These are phyloP conservation scores for Melieria picta DNA, from an alignment of 2,888 invertebrate species.

Conservation along the genomic window DNA sequence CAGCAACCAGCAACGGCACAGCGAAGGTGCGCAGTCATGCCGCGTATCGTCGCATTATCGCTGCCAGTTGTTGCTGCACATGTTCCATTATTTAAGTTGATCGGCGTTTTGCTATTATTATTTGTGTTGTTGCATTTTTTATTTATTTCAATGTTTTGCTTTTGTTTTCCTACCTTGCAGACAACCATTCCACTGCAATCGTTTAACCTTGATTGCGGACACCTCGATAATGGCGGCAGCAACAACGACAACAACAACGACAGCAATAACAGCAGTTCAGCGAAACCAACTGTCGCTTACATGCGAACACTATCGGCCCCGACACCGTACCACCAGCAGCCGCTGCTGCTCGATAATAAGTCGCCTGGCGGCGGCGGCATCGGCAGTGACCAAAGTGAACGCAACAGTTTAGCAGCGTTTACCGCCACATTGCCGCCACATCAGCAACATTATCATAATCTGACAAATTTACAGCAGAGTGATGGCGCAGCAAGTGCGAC, in stretches of 20 bases:
- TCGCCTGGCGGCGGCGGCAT: conserved; percentile 35
- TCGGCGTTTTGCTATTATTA: conserved; percentile 13
- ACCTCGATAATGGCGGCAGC: conserved; percentile 49
- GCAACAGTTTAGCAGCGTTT: conserved; percentile 50
- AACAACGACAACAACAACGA: conserved; percentile 35
- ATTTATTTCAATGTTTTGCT: conserved; percentile 9
- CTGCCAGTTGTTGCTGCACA: conserved; percentile 31
- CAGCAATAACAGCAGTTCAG: conserved; percentile 38
- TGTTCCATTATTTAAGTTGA: conserved; percentile 20
- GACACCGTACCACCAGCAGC: conserved; percentile 46
- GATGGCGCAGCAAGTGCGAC: conserved; percentile 31
- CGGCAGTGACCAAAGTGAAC: conserved; percentile 38
- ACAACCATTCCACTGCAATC: conserved; percentile 66
- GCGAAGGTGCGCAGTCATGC: conserved; percentile 5
- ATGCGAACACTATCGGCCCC: conserved; percentile 63
- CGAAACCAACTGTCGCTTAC: conserved; percentile 55
- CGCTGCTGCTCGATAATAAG: conserved; percentile 43
- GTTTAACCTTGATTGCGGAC: conserved; percentile 65
- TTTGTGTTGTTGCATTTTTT: conserved; percentile 25
- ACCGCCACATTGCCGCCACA: conserved; percentile 44
- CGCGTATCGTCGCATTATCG: conserved; percentile 31
- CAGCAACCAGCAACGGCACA: neutral
- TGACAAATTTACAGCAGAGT: conserved; percentile 59
- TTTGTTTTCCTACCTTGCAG: conserved; percentile 48
- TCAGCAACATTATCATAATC: conserved; percentile 49